Percentiles rank a stretch among this genome's conserved stretches.
Conservation (phyloP, 2,113 vertebrate species). For the Petroica traversi region DNA sequence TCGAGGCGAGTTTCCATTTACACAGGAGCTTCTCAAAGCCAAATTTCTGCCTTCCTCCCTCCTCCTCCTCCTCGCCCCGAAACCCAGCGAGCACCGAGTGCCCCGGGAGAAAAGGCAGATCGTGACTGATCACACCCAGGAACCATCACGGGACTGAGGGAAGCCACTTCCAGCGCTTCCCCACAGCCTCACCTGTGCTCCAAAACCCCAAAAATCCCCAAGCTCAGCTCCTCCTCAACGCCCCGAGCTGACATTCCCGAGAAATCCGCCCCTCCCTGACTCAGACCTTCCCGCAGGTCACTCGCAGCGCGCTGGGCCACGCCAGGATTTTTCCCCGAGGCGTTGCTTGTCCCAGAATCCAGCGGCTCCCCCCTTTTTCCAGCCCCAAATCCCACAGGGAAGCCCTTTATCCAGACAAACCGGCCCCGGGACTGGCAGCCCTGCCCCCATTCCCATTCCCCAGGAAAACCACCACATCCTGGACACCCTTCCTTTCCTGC, state of each 20-base stretch:
- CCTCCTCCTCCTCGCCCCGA: background rate
- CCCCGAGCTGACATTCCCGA: background rate
- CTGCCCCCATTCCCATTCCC: constrained; percentile 16
- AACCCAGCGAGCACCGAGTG: background rate
- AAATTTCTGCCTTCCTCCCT: constrained; percentile 23
- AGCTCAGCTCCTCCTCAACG: background rate
- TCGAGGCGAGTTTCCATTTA: constrained; percentile 64
- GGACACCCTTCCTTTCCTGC: constrained; percentile 2
- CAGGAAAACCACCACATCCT: constrained; percentile 47
- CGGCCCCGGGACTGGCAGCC: background rate
- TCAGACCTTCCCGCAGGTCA: background rate
- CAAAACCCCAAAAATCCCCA: background rate
- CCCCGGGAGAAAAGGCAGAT: constrained; percentile 6
- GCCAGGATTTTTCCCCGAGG: background rate
- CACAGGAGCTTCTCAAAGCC: constrained; percentile 48
- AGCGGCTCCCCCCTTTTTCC: background rate
- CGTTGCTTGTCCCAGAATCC: background rate
- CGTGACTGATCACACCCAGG: background rate
- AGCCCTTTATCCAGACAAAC: background rate
- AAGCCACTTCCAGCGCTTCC: background rate
- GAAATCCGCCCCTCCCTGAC: background rate
- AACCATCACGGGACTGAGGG: background rate
- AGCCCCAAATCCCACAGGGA: background rate
- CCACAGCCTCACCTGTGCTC: background rate
- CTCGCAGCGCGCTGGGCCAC: background rate